Evolutionary conservation across 1,140 invertebrate genomes (phyloP).

Genomic region (Orius laevigatus): DNA sequence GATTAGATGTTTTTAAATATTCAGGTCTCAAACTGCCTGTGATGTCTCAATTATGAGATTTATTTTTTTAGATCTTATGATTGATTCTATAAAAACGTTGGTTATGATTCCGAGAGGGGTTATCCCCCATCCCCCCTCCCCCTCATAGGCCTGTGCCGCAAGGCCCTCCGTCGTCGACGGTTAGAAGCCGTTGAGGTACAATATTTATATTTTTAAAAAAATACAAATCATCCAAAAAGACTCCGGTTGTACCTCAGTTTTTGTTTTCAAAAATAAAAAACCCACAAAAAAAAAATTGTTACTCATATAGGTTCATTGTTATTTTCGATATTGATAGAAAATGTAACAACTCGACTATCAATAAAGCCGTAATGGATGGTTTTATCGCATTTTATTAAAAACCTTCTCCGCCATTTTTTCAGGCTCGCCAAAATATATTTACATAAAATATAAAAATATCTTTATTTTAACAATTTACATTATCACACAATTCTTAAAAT

Average conservation of each 20-base stretch:
- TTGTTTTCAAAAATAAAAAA: slow-evolving; percentile 1
- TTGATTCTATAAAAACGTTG: slow-evolving; percentile 13
- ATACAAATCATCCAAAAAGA: slow-evolving; percentile 7
- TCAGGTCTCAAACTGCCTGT: slow-evolving; percentile 3
- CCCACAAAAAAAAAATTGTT: background rate
- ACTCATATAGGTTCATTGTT: background rate
- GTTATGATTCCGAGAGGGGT: slow-evolving; percentile 4
- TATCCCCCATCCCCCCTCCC: background rate
- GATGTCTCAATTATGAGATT: slow-evolving; percentile 10
- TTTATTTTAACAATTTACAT: no score
- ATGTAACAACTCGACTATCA: slow-evolving; percentile 14
- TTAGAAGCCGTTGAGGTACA: background rate
- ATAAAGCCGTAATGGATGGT: slow-evolving; percentile 14
- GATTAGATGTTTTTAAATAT: background rate
- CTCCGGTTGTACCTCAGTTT: background rate
- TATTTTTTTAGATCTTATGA: slow-evolving; percentile 3
- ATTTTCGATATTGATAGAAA: slow-evolving; percentile 11
- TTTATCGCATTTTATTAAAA: background rate
- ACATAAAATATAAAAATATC: no score
- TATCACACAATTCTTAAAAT: no score
- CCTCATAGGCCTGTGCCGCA: background rate
- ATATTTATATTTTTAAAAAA: slow-evolving; percentile 9
- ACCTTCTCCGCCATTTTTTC: background rate
- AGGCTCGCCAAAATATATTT: no score
- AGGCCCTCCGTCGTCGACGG: background rate